Percentiles rank a stretch among this genome's conserved stretches.
phyloP scores from a whole-genome alignment of 1,140 invertebrate species.

The Bombus sibiricus region DNA sequence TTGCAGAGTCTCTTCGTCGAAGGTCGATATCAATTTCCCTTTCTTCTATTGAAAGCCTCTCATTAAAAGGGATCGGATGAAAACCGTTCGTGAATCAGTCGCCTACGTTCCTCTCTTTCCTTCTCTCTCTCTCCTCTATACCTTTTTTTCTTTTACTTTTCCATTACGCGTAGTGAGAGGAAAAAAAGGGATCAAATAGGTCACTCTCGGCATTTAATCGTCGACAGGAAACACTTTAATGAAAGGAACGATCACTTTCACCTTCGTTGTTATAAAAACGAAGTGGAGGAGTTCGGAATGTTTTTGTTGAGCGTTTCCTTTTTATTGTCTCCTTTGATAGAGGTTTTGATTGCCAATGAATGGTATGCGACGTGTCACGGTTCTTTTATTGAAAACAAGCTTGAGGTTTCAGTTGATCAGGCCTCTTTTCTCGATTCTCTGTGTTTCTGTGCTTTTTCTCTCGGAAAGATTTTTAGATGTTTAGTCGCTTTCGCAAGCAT shows the following conservation, averaged over 20 bases:
- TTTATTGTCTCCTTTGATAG: not conserved
- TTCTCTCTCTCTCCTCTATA: not conserved
- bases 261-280: not conserved
- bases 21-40: conserved; percentile 47
- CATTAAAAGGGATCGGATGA: conserved; percentile 22
- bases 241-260: conserved; percentile 3
- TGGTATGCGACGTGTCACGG: not conserved
- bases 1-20: not conserved
- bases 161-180: not conserved
- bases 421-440: not conserved
- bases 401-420: not conserved
- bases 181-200: not conserved
- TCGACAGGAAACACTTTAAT: not conserved
- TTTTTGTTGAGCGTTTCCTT: not conserved
- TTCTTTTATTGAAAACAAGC: not conserved
- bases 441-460: not conserved
- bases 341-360: not conserved
- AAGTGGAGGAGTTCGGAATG: not conserved
- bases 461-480: not conserved
- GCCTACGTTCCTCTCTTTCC: no score
- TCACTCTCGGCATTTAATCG: conserved; percentile 2
- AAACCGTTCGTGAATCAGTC: not conserved
- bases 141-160: not conserved
- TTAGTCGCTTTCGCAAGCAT: conserved; percentile 20
- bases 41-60: conserved; percentile 14